These are phyloP conservation scores for Pardosa pseudoannulata DNA, from an alignment of 2,888 invertebrate genomes.

Conservation along the genomic window DNA sequence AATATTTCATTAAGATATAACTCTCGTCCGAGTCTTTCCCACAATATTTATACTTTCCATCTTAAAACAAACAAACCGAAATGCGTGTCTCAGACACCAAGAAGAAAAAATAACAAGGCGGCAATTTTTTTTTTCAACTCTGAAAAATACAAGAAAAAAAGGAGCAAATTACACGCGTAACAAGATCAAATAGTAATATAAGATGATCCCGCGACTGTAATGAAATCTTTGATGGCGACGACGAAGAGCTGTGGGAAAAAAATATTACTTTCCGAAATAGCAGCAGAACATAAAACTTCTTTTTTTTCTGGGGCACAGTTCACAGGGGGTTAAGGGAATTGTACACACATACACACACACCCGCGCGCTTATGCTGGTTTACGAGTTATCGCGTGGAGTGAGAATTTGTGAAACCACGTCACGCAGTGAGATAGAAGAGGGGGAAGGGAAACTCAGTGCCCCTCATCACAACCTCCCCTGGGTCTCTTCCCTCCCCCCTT, in stretches of 20 bases:
- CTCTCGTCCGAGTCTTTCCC: too few species aligned
- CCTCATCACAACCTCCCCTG: slow-evolving; percentile 53
- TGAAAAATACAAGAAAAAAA: too few species aligned
- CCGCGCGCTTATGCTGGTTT: slow-evolving; percentile 37
- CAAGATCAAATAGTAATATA: slow-evolving; percentile 21
- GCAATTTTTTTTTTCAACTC: too few species aligned
- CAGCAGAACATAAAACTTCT: not conserved
- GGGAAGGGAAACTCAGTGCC: slow-evolving; percentile 1
- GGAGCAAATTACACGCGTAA: not conserved
- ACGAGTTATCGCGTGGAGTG: slow-evolving; percentile 52
- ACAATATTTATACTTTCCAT: too few species aligned
- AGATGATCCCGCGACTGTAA: not conserved
- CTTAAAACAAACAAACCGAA: too few species aligned
- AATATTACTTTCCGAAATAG: not conserved
- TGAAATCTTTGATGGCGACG: not conserved
- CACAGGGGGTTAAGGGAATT: not conserved
- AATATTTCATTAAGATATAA: too few species aligned
- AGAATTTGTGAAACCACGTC: slow-evolving; percentile 66
- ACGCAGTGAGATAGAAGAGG: slow-evolving; percentile 32
- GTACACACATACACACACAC: not conserved
- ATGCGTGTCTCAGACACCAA: too few species aligned
- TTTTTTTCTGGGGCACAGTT: not conserved
- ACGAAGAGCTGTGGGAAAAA: not conserved
- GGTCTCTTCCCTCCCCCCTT: slow-evolving; percentile 35
- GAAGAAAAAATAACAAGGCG: too few species aligned